Base-by-base conservation (phyloP, 2,797 vertebrate genomes). In the Anomalospiza imberbis region DNA sequence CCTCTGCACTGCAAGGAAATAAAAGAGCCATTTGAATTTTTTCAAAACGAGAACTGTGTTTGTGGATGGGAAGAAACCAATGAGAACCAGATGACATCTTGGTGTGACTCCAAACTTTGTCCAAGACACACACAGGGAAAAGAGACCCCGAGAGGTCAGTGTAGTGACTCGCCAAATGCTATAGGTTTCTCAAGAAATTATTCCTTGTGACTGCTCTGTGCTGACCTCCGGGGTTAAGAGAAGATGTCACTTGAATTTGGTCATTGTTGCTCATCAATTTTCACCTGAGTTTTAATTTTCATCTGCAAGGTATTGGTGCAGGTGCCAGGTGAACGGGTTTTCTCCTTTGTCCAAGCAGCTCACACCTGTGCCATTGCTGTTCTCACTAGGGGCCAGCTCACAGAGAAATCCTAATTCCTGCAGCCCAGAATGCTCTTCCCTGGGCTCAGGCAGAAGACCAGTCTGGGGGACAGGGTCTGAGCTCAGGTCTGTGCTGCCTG, bases 321-420 rank as follows among this genome's bases (percentile, higher is more conserved):
- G 1, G 3, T 67, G 26, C 36, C 47, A 72, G 58, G 29, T 0
- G 8, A 65, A 45, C 0, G 2, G 0, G 0, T 7, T 3, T 57
- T 19, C 48, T 48, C 67, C 63, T 89, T 31, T 13, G 24, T 36
- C 40, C 2, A 12, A 74, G 45, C 36, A 63, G 42, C 66, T 81
- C 66, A 21, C 18, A 51, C n/a, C 29, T 17, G 1, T 17, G 60
- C 67, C 38, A 53, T 7, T 31, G 6, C 2, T 73, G 45, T 3
- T 91, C 55, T 57, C n/a, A 6, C 8, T 3, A 12, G 5, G 11
- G 15, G 21, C 40, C 47, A 44, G 50, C 67, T 85, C 66, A 66
- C 58, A 45, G 55, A 61, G 25, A 51, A 48, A 16, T 55, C 34
- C n/a, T 3, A 48, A 80, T 22, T 60, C 29, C 54, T 76, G 36